Evolutionary conservation across 2,888 invertebrate genomes (phyloP).

Genomic region (Andrena marginata): DNA sequence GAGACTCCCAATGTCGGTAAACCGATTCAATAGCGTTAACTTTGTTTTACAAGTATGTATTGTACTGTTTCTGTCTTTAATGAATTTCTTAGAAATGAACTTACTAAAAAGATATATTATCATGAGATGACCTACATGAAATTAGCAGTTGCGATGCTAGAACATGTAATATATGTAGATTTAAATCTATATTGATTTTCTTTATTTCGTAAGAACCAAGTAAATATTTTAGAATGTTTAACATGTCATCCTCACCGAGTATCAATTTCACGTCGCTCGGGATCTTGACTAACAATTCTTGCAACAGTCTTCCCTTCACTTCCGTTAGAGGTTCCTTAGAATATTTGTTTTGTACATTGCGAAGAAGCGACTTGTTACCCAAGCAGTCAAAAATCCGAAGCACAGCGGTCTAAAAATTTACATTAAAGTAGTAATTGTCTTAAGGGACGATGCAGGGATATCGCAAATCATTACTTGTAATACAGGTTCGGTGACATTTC

Average conservation of each 20-base stretch:
- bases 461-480: slow-evolving; percentile 72
- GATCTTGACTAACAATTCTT: slow-evolving; percentile 63
- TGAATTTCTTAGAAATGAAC: slow-evolving; percentile 9
- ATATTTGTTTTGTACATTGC: slow-evolving; percentile 57
- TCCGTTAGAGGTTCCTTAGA: slow-evolving; percentile 68
- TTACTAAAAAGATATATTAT: slow-evolving; percentile 46
- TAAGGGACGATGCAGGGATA: not conserved
- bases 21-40: slow-evolving; percentile 13
- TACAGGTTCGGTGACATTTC: slow-evolving; percentile 83
- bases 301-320: slow-evolving; percentile 72
- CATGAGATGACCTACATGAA: slow-evolving; percentile 73
- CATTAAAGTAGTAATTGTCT: not conserved
- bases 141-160: slow-evolving; percentile 79
- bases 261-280: slow-evolving; percentile 76
- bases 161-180: slow-evolving; percentile 85
- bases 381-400: slow-evolving; percentile 64
- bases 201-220: slow-evolving; percentile 84
- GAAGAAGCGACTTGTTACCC: slow-evolving; percentile 59
- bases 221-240: slow-evolving; percentile 82
- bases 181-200: slow-evolving; percentile 86
- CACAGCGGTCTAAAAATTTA: slow-evolving; percentile 67
- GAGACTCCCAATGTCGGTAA: slow-evolving; percentile 11
- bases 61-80: slow-evolving; percentile 6
- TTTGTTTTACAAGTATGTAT: slow-evolving; percentile 26
- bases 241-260: slow-evolving; percentile 83